Conservation (phyloP, 2,888 invertebrate genomes). For the Trisateles emortualis region DNA sequence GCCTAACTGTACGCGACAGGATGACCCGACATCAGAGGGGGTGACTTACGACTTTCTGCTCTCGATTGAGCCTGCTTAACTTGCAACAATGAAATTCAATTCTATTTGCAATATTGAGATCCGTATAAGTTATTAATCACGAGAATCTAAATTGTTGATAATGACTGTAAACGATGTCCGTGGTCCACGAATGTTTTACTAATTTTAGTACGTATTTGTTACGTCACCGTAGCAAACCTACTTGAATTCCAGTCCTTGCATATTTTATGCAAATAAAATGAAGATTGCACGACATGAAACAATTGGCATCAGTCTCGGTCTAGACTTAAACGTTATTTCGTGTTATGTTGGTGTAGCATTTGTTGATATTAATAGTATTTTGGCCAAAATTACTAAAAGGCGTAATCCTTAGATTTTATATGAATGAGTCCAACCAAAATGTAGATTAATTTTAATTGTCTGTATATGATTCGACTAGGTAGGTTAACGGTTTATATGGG, state of each 20-base stretch:
- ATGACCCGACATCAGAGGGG: constrained; percentile 70
- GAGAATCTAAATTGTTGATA: constrained; percentile 76
- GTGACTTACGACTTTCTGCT: constrained; percentile 62
- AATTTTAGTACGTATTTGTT: constrained; percentile 74
- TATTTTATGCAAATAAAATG: constrained; percentile 76
- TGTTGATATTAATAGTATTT: constrained; percentile 15
- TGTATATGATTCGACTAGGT: constrained; percentile 31
- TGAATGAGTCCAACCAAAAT: neutral
- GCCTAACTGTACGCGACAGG: constrained; percentile 77
- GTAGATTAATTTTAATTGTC: constrained; percentile 14
- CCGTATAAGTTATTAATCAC: constrained; percentile 68
- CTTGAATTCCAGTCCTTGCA: constrained; percentile 72
- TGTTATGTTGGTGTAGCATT: constrained; percentile 27
- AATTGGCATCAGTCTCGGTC: constrained; percentile 61
- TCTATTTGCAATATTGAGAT: constrained; percentile 52
- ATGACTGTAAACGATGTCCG: constrained; percentile 75
- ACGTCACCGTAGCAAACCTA: constrained; percentile 73
- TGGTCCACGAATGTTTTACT: constrained; percentile 76
- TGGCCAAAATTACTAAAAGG: neutral
- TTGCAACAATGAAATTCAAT: constrained; percentile 52
- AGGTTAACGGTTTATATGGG: constrained; percentile 63
- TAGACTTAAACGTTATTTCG: constrained; percentile 52
- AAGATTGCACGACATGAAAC: constrained; percentile 72
- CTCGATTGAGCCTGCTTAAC: constrained; percentile 50
- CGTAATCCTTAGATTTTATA: no score